Evolutionary conservation across 2,797 vertebrate species (phyloP).

Genomic region (Myotis findleyi): DNA sequence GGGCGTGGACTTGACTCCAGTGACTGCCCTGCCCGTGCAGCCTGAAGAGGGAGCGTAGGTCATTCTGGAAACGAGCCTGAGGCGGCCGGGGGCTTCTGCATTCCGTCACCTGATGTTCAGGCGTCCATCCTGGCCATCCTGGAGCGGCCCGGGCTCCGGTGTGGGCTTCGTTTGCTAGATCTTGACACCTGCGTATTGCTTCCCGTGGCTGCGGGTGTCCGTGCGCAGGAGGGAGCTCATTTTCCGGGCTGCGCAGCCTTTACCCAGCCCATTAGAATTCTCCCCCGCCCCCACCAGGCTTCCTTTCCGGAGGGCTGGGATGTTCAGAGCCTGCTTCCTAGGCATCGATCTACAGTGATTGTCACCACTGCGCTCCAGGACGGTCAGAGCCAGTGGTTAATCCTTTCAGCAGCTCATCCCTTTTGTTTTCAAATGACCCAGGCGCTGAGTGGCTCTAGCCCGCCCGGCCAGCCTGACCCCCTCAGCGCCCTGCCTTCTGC

Average conservation of each 20-base stretch:
- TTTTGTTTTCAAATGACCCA: slow-evolving; percentile 77
- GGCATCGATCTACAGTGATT: slow-evolving; percentile 78
- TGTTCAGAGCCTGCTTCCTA: slow-evolving; percentile 76
- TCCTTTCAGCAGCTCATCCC: slow-evolving; percentile 73
- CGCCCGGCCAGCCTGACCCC: slow-evolving; percentile 41
- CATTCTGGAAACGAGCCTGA: background rate
- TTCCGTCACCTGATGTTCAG: background rate
- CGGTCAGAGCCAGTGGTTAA: slow-evolving; percentile 79
- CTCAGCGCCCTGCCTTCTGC: background rate
- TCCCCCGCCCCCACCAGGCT: background rate
- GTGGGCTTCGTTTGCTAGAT: slow-evolving; percentile 59
- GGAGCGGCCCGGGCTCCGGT: background rate
- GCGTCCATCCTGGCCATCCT: slow-evolving; percentile 3
- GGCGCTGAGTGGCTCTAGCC: slow-evolving; percentile 29
- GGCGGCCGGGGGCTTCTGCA: background rate
- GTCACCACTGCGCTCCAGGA: slow-evolving; percentile 70
- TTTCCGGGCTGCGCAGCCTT: slow-evolving; percentile 28
- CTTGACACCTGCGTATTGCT: background rate
- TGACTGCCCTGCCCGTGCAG: accelerated
- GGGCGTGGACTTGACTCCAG: background rate
- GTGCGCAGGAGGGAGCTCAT: background rate
- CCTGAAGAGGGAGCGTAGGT: accelerated
- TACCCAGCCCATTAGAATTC: slow-evolving; percentile 63
- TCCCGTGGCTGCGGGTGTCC: background rate
- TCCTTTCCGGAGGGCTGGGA: slow-evolving; percentile 69